Conservation (phyloP, 2,888 invertebrate species). For the Drosophila antonietae region DNA sequence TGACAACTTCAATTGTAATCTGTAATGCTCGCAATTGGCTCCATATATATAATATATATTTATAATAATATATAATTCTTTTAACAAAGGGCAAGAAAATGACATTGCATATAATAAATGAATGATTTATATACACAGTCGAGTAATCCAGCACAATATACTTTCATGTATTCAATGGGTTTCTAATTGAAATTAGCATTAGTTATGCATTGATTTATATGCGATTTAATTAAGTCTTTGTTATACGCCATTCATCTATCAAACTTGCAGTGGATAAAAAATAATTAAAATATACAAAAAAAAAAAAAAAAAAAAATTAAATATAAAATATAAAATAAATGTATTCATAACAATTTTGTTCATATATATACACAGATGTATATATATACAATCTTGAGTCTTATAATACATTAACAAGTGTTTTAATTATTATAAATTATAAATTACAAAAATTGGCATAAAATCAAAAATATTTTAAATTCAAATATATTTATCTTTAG, state of each 20-base stretch:
- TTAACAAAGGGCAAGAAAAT: conserved; percentile 36
- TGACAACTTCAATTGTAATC: conserved; percentile 34
- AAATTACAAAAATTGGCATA: too few relatives aligned
- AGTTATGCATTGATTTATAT: not conserved
- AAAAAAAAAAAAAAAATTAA: too few relatives aligned
- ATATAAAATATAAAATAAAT: too few relatives aligned
- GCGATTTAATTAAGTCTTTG: not conserved
- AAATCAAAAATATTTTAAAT: too few relatives aligned
- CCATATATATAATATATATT: conserved; percentile 13
- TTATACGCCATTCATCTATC: not conserved
- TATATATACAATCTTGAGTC: too few relatives aligned
- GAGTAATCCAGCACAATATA: not conserved
- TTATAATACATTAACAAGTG: too few relatives aligned
- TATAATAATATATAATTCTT: not conserved
- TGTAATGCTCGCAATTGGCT: conserved; percentile 43
- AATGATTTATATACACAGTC: not conserved
- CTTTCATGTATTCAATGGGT: not conserved
- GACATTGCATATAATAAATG: not conserved
- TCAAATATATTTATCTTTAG: too few relatives aligned
- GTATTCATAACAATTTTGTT: too few relatives aligned
- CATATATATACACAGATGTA: too few relatives aligned
- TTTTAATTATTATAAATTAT: too few relatives aligned
- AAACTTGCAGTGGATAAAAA: not conserved
- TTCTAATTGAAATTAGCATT: not conserved
- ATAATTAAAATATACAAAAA: too few relatives aligned